Base-by-base conservation (phyloP, 2,113 vertebrate genomes). In the Chionomys nivalis region DNA sequence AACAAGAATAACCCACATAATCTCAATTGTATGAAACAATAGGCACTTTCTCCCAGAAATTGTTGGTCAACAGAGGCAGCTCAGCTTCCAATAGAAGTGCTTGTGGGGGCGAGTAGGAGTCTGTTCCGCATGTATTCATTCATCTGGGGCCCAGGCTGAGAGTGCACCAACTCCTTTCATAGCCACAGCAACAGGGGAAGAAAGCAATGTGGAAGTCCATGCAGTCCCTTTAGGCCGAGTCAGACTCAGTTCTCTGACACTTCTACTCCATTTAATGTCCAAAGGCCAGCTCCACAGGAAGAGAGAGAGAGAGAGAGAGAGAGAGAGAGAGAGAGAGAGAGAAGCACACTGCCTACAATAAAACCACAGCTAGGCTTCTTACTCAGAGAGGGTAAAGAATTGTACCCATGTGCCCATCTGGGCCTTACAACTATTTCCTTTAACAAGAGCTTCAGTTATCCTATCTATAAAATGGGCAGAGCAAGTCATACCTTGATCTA, bases 101-200 rank as follows among this genome's bases (percentile, higher is more conserved):
- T 44, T 19, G 28, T 3, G 1, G 1, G 10, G 31, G 9, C 7
- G 21, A 8, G 13, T 11, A n/a, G 19, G n/a, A 10, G 11, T 17
- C 31, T 24, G 9, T 5, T 75, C 33, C 55, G 52, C 52, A 4
- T 16, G 52, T 55, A 16, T 55, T 55, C 52, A 2, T n/a, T 89
- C 42, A 44, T 47, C 28, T 55, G 4, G 7, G 63, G 39, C 33
- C 7, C 13, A 36, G 42, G 26, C 61, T 86, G 42, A 66, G 28
- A 33, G 83, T 21, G 7, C 17, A 47, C 61, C 21, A 47, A 85
- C 17, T 8, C 85, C 16, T 63, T 39, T 89, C 28, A 6, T 1
- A 42, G n/a, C 31, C 13, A 14, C 2, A 9, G 72, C 13, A n/a
- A 39, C 85, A 47, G 3, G 7, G 2, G 26, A 52, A 39, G 26